Evolutionary conservation across 1,140 invertebrate genomes (phyloP).

Genomic region (Tetramorium simillimum): DNA sequence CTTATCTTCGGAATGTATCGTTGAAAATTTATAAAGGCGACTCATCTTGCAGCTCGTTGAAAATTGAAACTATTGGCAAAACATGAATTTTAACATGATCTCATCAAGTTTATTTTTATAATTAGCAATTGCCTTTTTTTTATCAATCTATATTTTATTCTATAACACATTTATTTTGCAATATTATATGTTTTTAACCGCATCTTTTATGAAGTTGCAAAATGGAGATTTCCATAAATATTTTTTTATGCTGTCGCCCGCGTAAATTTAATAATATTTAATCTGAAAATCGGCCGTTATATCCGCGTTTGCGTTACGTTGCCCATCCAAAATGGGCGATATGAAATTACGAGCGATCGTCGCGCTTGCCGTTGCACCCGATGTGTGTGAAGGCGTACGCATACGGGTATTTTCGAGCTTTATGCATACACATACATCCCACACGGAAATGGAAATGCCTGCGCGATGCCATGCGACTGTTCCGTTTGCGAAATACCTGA

Average conservation of each 20-base stretch:
- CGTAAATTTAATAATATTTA: conserved; percentile 45
- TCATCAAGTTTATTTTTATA: not conserved
- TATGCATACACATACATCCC: not conserved
- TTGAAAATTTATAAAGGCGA: not conserved
- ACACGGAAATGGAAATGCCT: conserved; percentile 65
- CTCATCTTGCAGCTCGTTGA: not conserved
- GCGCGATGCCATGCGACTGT: conserved; percentile 41
- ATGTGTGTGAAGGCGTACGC: conserved; percentile 7
- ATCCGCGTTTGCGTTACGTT: not conserved
- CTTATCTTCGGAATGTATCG: not conserved
- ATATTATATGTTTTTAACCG: not conserved
- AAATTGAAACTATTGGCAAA: not conserved
- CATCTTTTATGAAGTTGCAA: conserved; percentile 11
- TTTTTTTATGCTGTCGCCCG: not conserved
- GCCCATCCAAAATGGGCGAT: conserved; percentile 22
- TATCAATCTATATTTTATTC: not conserved
- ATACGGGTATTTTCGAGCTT: conserved; percentile 29
- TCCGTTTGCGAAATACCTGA: conserved; percentile 48
- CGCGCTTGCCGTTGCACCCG: not conserved
- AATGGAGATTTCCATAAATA: not conserved
- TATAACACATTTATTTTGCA: not conserved
- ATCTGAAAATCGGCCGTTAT: conserved; percentile 30
- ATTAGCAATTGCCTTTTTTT: not conserved
- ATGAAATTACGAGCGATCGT: conserved; percentile 58
- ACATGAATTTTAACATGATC: not conserved